Percentiles rank a stretch among this genome's conserved stretches.
Conservation (phyloP, 2,113 vertebrate species). For the Pongo pygmaeus region DNA sequence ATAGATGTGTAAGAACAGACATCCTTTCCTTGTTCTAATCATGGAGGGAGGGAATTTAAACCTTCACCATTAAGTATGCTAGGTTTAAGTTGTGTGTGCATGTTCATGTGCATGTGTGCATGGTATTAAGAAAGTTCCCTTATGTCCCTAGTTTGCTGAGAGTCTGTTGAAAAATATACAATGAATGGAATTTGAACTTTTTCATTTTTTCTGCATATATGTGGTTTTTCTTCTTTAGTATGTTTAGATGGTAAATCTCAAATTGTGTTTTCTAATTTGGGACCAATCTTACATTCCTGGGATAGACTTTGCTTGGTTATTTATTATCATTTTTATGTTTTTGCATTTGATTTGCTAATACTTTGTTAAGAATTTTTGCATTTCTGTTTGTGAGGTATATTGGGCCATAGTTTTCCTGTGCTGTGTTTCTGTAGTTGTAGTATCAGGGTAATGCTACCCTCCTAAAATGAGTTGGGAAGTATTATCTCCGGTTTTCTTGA, state of each 20-base stretch:
- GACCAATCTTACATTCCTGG: neutral
- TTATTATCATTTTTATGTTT: too few species aligned
- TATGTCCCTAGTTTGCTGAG: neutral
- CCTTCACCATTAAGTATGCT: neutral
- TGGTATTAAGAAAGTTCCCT: neutral
- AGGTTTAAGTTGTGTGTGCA: neutral
- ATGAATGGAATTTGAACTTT: conserved; percentile 12
- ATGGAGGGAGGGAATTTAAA: neutral
- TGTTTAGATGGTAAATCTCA: neutral
- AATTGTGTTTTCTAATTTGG: neutral
- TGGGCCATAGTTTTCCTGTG: neutral
- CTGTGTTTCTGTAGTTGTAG: neutral
- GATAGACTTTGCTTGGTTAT: too few species aligned
- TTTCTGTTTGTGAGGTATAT: neutral
- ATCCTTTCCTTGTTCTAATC: neutral
- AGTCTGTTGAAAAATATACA: too few species aligned
- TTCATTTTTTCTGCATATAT: neutral
- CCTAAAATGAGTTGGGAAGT: too few species aligned
- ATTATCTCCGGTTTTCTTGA: neutral
- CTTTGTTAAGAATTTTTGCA: too few species aligned
- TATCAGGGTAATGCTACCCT: neutral
- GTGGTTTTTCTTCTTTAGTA: neutral
- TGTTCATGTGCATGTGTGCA: neutral
- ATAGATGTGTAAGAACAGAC: neutral
- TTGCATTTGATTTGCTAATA: too few species aligned